Base-by-base conservation (phyloP, 2,113 vertebrate genomes). In the Syngnathus floridae region DNA sequence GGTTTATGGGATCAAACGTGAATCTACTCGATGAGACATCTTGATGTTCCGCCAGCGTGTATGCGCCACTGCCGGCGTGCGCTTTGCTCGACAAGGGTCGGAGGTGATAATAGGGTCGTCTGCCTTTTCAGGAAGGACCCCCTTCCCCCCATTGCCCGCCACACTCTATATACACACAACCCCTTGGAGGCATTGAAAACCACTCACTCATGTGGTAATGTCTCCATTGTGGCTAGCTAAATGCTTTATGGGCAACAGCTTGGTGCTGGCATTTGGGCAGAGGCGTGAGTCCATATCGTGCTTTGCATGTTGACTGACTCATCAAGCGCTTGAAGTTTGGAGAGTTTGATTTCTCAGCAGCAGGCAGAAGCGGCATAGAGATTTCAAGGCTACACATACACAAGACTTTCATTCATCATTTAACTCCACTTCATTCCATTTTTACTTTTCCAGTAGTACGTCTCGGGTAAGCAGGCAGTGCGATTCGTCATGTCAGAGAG, bases 201-300 rank as follows among this genome's bases (percentile, higher is more conserved):
- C 87, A 80, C 85, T 91, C 88, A 89, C 87, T 90, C 88, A 84
- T 90, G 90, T 88, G 89, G 79, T 90, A 91, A 91, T 90, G 87
- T 89, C 86, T 87, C 85, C 79, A 88, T 91, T 90, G 90, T 90
- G 85, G 73, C 60, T 72, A 64, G 54, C 81, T 67, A 77, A 86
- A 82, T 65, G 69, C 86, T 87, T 87, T 86, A 88, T 87, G 83
- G 89, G 78, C 84, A 88, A 87, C 89, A 89, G 88, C 86, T 87
- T 86, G 85, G 79, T 82, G 78, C 81, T 88, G 73, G 79, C 87
- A 84, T 90, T 88, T 82, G 84, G 74, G 78, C 76, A 80, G 71
- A 77, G 70, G 76, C 76, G 77, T 78, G 77, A 72, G 81, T 81
- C 82, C 61, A 64, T 77, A 56, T 67, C 65, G 60, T 65, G 41